These are phyloP conservation scores for Sinohyriopsis cumingii DNA, from an alignment of 2,888 invertebrate genomes.

Conservation along the genomic window DNA sequence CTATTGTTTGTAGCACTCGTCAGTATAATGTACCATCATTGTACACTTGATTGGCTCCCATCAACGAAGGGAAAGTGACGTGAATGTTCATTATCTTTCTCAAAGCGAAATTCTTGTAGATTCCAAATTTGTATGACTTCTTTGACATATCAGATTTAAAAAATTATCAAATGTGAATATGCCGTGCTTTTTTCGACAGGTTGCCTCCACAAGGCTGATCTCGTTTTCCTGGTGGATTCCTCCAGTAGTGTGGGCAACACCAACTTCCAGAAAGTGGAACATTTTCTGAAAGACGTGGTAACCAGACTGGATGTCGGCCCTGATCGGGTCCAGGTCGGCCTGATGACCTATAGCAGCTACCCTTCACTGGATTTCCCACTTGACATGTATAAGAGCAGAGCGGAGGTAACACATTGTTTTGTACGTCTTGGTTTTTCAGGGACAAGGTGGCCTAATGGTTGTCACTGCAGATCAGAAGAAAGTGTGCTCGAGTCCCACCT, in stretches of 20 bases:
- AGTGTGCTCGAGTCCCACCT: too few species aligned
- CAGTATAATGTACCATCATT: too few species aligned
- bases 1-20: too few species aligned
- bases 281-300: slow-evolving; percentile 44
- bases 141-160: too few species aligned
- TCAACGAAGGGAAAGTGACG: too few species aligned
- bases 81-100: too few species aligned
- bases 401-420: slow-evolving; percentile 21
- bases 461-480: too few species aligned
- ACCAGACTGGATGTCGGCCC: slow-evolving; percentile 37
- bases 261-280: slow-evolving; percentile 48
- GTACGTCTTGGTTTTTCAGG: not conserved
- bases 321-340: slow-evolving; percentile 47
- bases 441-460: too few species aligned
- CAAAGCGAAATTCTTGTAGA: too few species aligned
- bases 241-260: slow-evolving; percentile 45
- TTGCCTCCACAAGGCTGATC: slow-evolving; percentile 46
- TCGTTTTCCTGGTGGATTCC: slow-evolving; percentile 49
- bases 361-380: slow-evolving; percentile 43
- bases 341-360: slow-evolving; percentile 48
- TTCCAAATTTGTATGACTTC: too few species aligned
- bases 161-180: too few species aligned
- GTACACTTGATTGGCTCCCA: too few species aligned
- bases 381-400: slow-evolving; percentile 30
- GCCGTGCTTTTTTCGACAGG: slow-evolving; percentile 16